Percentiles rank a stretch among this genome's conserved stretches.
These are phyloP conservation scores for Osmerus mordax DNA, from an alignment of 2,113 vertebrate species.

Conservation along the genomic window DNA sequence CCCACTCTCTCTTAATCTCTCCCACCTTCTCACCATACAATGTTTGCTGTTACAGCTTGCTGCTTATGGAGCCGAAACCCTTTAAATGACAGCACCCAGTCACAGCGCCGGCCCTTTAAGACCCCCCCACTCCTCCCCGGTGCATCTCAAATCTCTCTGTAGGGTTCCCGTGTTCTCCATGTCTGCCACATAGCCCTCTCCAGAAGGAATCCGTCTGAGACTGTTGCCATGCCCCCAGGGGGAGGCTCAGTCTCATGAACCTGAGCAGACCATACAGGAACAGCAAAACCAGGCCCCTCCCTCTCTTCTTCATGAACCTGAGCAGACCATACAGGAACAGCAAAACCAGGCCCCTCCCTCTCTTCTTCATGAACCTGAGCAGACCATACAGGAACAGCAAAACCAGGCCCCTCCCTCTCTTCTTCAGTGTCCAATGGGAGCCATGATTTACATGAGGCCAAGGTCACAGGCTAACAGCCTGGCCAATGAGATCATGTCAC, in stretches of 20 bases:
- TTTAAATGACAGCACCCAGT: conserved; percentile 66
- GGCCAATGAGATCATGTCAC: background rate
- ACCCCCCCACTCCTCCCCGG: background rate
- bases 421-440: too few species aligned
- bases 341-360: too few species aligned
- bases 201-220: too few species aligned
- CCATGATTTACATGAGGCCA: background rate
- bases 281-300: too few species aligned
- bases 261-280: too few species aligned
- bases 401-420: too few species aligned
- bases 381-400: too few species aligned
- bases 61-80: conserved; percentile 64
- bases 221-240: too few species aligned
- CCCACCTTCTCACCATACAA: background rate
- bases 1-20: conserved; percentile 38
- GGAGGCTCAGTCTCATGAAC: too few species aligned
- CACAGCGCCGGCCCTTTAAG: conserved; percentile 71
- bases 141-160: background rate
- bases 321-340: too few species aligned
- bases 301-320: too few species aligned
- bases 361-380: too few species aligned
- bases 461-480: background rate
- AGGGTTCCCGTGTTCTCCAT: background rate
- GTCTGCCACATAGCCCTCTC: background rate
- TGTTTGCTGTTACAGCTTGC: conserved; percentile 30